A percentile compares a stretch with the other conserved stretches of the same genome.
phyloP scores from a whole-genome alignment of 2,888 invertebrate genomes.

The Pogonocherus hispidulus region DNA sequence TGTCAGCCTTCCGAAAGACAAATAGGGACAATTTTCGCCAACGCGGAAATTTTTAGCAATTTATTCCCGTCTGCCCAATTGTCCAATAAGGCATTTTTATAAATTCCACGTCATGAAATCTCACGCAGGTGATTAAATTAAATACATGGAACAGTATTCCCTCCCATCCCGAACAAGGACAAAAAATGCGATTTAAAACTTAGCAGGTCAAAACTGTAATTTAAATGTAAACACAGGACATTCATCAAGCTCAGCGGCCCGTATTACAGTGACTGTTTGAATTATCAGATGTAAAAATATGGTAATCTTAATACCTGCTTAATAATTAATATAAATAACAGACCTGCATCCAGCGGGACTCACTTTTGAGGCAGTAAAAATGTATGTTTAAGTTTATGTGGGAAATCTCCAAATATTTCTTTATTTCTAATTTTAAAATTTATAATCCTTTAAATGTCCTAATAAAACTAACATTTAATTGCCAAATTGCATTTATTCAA shows the following conservation, averaged over 20 bases:
- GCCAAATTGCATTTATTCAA: too few relatives aligned
- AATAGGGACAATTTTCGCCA: background rate
- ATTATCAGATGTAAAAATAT: slow-evolving; percentile 1
- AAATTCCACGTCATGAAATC: background rate
- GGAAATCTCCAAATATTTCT: too few relatives aligned
- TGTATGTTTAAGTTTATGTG: too few relatives aligned
- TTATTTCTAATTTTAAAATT: too few relatives aligned
- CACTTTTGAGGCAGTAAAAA: too few relatives aligned
- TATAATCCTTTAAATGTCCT: too few relatives aligned
- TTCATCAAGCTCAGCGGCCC: background rate
- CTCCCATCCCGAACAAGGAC: background rate
- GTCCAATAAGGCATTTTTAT: background rate
- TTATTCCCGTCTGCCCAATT: background rate
- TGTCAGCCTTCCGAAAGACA: background rate
- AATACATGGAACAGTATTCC: background rate
- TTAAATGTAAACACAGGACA: slow-evolving; percentile 1
- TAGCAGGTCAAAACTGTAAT: slow-evolving; percentile 4
- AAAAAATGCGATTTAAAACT: background rate
- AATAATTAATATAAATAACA: background rate
- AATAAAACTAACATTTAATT: too few relatives aligned
- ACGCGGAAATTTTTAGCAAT: background rate
- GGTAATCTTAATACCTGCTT: slow-evolving; percentile 2
- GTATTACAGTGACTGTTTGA: background rate
- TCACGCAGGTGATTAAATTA: background rate
- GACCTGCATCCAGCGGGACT: background rate